Base-by-base conservation (phyloP, 2,113 vertebrate species). In the Gambusia affinis region DNA sequence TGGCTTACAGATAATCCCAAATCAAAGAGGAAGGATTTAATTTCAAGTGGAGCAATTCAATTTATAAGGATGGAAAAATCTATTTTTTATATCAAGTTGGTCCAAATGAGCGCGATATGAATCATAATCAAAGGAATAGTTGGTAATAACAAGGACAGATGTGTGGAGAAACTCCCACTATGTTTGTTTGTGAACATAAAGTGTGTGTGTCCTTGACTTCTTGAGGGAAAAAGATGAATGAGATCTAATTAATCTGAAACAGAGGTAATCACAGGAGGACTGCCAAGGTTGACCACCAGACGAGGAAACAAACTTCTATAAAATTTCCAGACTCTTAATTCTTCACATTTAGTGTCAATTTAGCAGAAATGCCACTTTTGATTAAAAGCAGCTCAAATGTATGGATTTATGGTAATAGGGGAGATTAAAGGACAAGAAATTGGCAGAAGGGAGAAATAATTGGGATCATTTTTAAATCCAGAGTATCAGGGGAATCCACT, bases 121-220 rank as follows among this genome's bases (percentile, higher is more conserved):
- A 86, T 89, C 87, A 86, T 88, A 81, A 88, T 89, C 77, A 85
- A 80, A 80, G 78, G 82, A 88, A 83, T 68, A 86, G 81, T 79
- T 74, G 44, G 70, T 57, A 75, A 70, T 79, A 84, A 86, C 73
- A 73, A 78, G 71, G 75, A 83, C 67, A 72, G 70, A 74, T 79
- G 79, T 44, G 33, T 1, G 12, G 64, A 5, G 75, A 51, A 67
- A 51, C 57, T 51, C 60, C 75, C 54, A 37, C 42, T 66, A 63
- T 79, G 47, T 39, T 54, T 70, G 62, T 74, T 63, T 39, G 64
- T 65, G 33, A 24, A 3, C 35, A 14, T 15, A 65, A 28, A 10
- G 19, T 57, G 10, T 66, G 24, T 35, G 65, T 73, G 64, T 61
- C 84, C 88, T 87, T 89, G 83, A 77, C 67, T 82, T 15, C 37